These are phyloP conservation scores for Latheticus oryzae DNA, from an alignment of 2,888 invertebrate genomes.

Conservation along the genomic window DNA sequence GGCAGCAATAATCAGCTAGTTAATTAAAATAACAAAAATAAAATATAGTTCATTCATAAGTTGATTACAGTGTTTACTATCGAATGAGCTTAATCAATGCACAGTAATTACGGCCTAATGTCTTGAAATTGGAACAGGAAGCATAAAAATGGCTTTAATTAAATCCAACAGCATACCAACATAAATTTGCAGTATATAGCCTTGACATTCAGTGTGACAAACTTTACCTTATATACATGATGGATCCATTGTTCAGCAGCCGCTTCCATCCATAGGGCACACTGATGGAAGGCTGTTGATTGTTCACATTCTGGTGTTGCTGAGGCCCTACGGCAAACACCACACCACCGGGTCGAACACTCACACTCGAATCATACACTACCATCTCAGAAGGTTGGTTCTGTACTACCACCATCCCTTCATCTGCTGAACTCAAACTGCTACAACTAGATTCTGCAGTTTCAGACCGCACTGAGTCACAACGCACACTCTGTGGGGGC, in stretches of 20 bases:
- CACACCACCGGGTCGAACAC: slow-evolving; percentile 61
- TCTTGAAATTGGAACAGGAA: slow-evolving; percentile 26
- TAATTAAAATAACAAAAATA: background rate
- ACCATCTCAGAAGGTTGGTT: slow-evolving; percentile 60
- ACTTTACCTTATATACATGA: slow-evolving; percentile 83
- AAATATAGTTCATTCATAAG: slow-evolving; percentile 5
- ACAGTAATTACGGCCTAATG: slow-evolving; percentile 14
- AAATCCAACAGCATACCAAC: slow-evolving; percentile 11
- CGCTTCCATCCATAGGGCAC: slow-evolving; percentile 86
- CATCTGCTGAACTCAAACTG: slow-evolving; percentile 67
- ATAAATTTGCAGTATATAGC: slow-evolving; percentile 18
- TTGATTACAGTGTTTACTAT: slow-evolving; percentile 9
- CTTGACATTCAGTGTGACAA: slow-evolving; percentile 22
- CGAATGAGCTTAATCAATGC: slow-evolving; percentile 18
- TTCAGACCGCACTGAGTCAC: slow-evolving; percentile 72
- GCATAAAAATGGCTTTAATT: slow-evolving; percentile 24
- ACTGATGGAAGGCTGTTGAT: slow-evolving; percentile 57
- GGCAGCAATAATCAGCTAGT: too few relatives aligned
- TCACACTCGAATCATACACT: slow-evolving; percentile 65
- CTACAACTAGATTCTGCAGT: slow-evolving; percentile 71
- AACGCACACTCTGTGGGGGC: slow-evolving; percentile 61
- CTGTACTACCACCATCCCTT: slow-evolving; percentile 58
- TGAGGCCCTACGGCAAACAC: slow-evolving; percentile 57
- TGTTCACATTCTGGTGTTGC: slow-evolving; percentile 13
- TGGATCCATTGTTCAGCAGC: slow-evolving; percentile 75